Percentiles rank a stretch among this genome's conserved stretches.
These are phyloP conservation scores for Tiphia femorata DNA, from an alignment of 2,888 invertebrate genomes.

Conservation along the genomic window DNA sequence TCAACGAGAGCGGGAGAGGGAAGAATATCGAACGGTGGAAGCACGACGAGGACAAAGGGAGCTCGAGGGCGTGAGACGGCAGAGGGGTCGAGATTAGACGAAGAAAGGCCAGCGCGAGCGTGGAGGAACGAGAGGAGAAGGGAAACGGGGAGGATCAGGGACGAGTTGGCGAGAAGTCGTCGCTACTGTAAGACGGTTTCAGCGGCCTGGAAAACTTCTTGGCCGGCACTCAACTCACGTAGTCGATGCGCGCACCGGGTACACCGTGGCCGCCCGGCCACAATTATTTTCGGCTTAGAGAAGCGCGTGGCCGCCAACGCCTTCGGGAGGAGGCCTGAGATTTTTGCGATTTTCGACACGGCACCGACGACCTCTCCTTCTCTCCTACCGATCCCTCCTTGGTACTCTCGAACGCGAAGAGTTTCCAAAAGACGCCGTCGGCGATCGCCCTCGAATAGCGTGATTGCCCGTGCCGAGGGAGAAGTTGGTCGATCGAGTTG, in stretches of 20 bases:
- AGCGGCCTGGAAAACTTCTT: constrained; percentile 40
- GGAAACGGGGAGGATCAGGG: background rate
- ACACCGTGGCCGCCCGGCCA: constrained; percentile 27
- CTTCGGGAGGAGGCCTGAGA: constrained; percentile 23
- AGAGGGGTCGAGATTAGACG: background rate
- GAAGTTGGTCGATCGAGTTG: too few species aligned
- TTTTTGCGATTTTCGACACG: constrained; percentile 41
- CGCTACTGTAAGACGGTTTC: constrained; percentile 8
- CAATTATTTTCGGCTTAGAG: constrained; percentile 62
- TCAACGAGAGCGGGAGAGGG: too few species aligned
- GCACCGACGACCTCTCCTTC: too few species aligned
- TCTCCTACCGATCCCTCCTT: too few species aligned
- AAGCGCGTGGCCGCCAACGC: constrained; percentile 22
- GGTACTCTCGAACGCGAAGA: too few species aligned
- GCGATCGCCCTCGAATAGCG: too few species aligned
- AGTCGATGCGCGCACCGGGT: constrained; percentile 12
- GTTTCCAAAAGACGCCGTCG: too few species aligned
- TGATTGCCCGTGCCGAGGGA: too few species aligned
- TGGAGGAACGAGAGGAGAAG: background rate
- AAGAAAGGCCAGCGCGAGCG: background rate
- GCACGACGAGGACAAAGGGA: background rate
- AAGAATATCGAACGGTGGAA: too few species aligned
- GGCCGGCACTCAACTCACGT: constrained; percentile 59
- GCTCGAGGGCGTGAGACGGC: background rate
- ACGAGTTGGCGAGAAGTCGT: background rate